phyloP scores from a whole-genome alignment of 1,140 invertebrate species.

The Doryteuthis pealeii region DNA sequence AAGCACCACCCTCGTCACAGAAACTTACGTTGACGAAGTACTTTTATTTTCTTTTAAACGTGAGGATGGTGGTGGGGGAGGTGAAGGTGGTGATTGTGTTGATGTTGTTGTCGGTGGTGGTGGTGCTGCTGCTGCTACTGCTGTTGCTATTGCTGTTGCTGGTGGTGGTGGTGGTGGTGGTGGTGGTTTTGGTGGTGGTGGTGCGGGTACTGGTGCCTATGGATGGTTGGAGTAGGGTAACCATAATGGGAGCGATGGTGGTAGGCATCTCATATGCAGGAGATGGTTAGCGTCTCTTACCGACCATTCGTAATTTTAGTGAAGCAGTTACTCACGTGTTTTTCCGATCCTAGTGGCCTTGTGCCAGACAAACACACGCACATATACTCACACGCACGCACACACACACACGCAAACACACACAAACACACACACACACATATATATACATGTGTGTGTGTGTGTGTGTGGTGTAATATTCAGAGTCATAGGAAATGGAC shows the following conservation, averaged over 20 bases:
- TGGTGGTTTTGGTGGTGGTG: too few species aligned
- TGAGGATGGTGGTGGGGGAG: constrained; percentile 14
- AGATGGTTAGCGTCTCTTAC: not conserved
- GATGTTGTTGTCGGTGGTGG: too few species aligned
- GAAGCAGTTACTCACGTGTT: too few species aligned
- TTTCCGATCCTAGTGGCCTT: too few species aligned
- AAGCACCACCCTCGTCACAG: constrained; percentile 2
- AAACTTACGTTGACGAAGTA: constrained; percentile 10
- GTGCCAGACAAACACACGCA: too few species aligned
- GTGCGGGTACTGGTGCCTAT: not conserved
- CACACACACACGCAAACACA: too few species aligned
- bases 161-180: constrained; percentile 10
- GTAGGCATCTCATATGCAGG: not conserved
- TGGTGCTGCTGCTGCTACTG: not conserved
- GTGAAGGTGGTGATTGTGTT: constrained; percentile 14
- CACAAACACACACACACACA: too few species aligned
- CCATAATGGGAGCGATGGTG: not conserved
- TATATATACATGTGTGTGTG: too few species aligned
- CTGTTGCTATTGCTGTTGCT: not conserved
- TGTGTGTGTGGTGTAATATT: too few species aligned
- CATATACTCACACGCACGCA: too few species aligned
- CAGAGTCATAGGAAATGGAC: too few species aligned
- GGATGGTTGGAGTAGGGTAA: not conserved
- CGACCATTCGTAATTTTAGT: not conserved
- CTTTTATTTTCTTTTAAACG: constrained; percentile 16